Percentiles rank a stretch among this genome's conserved stretches.
phyloP scores from a whole-genome alignment of 2,797 vertebrate species.

The Crypturellus tataupa region DNA sequence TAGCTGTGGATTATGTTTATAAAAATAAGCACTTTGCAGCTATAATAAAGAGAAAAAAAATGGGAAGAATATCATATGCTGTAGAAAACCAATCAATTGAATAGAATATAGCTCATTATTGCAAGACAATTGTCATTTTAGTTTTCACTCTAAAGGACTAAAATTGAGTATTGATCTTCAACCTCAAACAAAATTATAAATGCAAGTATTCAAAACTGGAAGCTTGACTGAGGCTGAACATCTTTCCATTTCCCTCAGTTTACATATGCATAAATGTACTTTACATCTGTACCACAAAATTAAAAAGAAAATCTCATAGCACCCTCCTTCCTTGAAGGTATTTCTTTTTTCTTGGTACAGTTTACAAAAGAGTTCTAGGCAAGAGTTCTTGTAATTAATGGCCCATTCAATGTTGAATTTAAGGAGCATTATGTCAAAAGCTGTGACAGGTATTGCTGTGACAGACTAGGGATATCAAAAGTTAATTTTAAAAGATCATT shows the following conservation, averaged over 20 bases:
- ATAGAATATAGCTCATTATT: neutral
- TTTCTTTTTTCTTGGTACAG: neutral
- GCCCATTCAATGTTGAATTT: neutral
- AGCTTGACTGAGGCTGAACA: neutral
- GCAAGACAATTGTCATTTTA: neutral
- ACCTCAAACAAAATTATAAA: neutral
- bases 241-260: neutral
- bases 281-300: neutral
- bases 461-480: neutral
- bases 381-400: neutral
- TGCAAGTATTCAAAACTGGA: no score
- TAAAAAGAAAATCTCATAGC: neutral
- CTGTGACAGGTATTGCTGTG: neutral
- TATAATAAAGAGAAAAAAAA: neutral
- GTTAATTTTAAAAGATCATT: neutral
- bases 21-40: neutral
- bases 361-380: neutral
- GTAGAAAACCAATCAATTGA: neutral
- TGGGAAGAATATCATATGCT: neutral
- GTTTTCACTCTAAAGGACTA: neutral
- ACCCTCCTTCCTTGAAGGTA: neutral
- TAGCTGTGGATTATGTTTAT: neutral
- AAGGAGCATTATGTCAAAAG: neutral
- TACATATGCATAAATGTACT: neutral
- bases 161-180: neutral